A percentile compares a stretch with the other conserved stretches of the same genome.
phyloP scores from a whole-genome alignment of 2,113 vertebrate genomes.

The Cynocephalus volans region DNA sequence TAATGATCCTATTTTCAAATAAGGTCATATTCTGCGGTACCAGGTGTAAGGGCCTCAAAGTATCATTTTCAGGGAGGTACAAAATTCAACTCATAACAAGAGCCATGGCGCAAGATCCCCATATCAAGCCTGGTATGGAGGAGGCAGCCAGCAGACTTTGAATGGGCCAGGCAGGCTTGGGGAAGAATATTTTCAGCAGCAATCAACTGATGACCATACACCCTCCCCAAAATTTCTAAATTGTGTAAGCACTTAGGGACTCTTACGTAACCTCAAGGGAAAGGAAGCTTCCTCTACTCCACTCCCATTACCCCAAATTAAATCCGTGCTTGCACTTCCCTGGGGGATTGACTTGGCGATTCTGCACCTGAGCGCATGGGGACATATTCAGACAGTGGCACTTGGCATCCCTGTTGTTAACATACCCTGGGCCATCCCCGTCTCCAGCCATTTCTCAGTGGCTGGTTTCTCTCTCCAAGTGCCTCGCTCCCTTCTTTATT shows the following conservation, averaged over 20 bases:
- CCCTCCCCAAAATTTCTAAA: not conserved
- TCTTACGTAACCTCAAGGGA: not conserved
- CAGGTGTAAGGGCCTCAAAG: not conserved
- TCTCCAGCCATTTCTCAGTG: not conserved
- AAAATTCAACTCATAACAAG: not conserved
- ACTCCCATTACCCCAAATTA: too few relatives aligned
- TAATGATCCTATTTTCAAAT: slow-evolving; percentile 4
- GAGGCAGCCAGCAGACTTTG: not conserved
- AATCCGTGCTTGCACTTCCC: not conserved
- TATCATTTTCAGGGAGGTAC: not conserved
- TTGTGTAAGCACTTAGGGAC: not conserved
- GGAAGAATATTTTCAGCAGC: not conserved
- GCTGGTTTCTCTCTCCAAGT: not conserved
- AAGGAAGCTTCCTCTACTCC: not conserved
- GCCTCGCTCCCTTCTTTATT: not conserved
- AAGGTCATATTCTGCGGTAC: not conserved
- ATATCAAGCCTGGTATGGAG: not conserved
- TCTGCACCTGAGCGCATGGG: not conserved
- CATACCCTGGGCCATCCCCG: not conserved
- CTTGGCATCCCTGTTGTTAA: too few relatives aligned
- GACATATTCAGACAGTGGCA: fast-evolving
- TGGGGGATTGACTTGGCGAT: fast-evolving
- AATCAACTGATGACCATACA: not conserved
- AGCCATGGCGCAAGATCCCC: not conserved
- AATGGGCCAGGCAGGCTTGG: not conserved